A percentile compares a stretch with the other conserved stretches of the same genome.
Evolutionary conservation across 2,113 vertebrate species (phyloP).

Genomic region (Aspidoscelis tigris): DNA sequence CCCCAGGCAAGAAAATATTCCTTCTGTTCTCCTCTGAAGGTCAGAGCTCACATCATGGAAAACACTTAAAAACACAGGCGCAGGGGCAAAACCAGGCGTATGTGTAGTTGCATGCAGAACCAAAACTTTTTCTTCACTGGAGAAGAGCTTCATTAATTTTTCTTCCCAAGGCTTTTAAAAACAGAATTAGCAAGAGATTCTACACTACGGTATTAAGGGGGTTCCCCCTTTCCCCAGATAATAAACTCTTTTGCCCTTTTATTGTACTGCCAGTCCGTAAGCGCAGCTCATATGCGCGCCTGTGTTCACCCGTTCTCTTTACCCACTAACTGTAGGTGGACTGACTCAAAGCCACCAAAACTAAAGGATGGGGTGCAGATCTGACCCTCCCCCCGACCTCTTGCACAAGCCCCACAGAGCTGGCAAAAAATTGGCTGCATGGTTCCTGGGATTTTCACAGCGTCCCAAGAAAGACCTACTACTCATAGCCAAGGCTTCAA

Average conservation of each 20-base stretch:
- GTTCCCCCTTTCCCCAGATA: too few species aligned
- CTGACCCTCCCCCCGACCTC: background rate
- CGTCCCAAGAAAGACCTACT: too few species aligned
- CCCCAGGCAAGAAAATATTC: conserved; percentile 69
- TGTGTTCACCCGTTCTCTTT: background rate
- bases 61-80: conserved; percentile 46
- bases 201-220: background rate
- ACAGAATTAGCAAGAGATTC: background rate
- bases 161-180: background rate
- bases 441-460: too few species aligned
- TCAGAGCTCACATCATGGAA: conserved; percentile 68
- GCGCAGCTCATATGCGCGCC: background rate
- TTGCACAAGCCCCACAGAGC: background rate
- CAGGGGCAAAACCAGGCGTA: conserved; percentile 30
- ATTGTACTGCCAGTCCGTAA: background rate
- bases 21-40: conserved; percentile 76
- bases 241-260: background rate
- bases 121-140: conserved; percentile 32
- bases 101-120: background rate
- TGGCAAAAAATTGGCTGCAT: background rate
- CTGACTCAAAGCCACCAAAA: background rate
- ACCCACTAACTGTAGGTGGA: too few species aligned
- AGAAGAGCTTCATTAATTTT: background rate
- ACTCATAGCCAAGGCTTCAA: background rate
- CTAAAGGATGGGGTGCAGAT: background rate